Evolutionary conservation across 2,888 invertebrate species (phyloP).

Genomic region (Melipona bicolor): DNA sequence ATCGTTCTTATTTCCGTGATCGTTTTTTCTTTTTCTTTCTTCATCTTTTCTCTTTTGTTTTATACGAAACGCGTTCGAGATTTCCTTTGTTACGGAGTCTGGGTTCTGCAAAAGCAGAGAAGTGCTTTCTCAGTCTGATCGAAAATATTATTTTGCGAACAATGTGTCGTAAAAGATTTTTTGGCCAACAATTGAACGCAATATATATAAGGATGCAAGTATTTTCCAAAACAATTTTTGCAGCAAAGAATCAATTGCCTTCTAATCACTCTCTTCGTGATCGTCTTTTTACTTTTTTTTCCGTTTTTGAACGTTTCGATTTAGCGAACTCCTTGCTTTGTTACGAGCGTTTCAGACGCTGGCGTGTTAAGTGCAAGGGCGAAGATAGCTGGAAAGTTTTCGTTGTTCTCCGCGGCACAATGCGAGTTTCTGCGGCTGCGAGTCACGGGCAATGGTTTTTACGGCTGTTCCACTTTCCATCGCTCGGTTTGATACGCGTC

Average conservation of each 20-base stretch:
- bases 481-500: neutral
- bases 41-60: too few relatives aligned
- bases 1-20: neutral
- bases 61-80: neutral
- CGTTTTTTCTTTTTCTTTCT: neutral
- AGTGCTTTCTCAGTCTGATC: too few relatives aligned
- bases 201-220: too few relatives aligned
- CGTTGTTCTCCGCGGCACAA: neutral
- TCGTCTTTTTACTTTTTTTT: too few relatives aligned
- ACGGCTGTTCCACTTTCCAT: neutral
- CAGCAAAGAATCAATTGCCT: too few relatives aligned
- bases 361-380: neutral
- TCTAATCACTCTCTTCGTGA: too few relatives aligned
- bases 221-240: too few relatives aligned
- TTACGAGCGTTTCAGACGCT: neutral
- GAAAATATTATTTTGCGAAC: too few relatives aligned
- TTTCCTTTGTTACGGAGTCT: neutral
- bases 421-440: constrained; percentile 14
- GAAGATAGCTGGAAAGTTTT: neutral
- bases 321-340: neutral
- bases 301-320: too few relatives aligned
- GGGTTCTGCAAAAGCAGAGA: too few relatives aligned
- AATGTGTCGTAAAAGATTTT: too few relatives aligned
- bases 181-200: too few relatives aligned
- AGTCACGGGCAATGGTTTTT: neutral